Evolutionary conservation across 2,113 vertebrate species (phyloP), one percentile per base, ranked within the genome.

Genomic region (Hemiscyllium ocellatum): DNA sequence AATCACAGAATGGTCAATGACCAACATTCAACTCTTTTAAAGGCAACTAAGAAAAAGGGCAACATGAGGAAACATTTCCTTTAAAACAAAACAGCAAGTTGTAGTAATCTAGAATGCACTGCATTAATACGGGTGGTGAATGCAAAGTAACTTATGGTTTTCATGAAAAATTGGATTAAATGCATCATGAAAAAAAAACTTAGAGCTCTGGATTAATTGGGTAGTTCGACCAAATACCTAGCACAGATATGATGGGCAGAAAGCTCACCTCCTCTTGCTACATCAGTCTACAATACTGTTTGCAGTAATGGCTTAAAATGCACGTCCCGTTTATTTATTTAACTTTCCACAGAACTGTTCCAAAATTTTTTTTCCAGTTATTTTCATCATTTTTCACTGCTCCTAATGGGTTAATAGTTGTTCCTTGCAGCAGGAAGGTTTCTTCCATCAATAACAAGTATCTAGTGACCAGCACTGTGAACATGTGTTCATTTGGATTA

Each of bases 371-470:
- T 42, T 20, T 37, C 17, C 15, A 61, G 19, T 91, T 33, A 91
- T 29, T 61, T 29, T 19, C 26, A 61, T 15, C n/a, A 61, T 42
- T 66, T 66, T 17, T 66, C 19, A n/a, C 33, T 65, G 83, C 83
- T 15, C 87, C 56, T 6, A 8, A 93, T 66, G 29, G 61, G 89
- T 91, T 91, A 61, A 66, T 37, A 93, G 19, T 68, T 93, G 19
- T 8, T 37, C 61, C 65, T 37, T n/a, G 17, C 61, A 93, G 61
- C 33, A 66, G 89, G 65, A 37, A 7, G 33, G n/a, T 42, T 10
- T 68, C 61, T 93, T 65, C 61, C 61, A 33, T 90, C 87, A 93
- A 93, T 33, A 91, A 91, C 89, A 93, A 93, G 89, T 93, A 93
- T 93, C 89, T 37, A 66, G 24, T 93, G 56, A 93, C 89, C 7